A percentile compares a stretch with the other conserved stretches of the same genome.
phyloP scores from a whole-genome alignment of 2,797 vertebrate genomes.

The Darevskia mixta region DNA sequence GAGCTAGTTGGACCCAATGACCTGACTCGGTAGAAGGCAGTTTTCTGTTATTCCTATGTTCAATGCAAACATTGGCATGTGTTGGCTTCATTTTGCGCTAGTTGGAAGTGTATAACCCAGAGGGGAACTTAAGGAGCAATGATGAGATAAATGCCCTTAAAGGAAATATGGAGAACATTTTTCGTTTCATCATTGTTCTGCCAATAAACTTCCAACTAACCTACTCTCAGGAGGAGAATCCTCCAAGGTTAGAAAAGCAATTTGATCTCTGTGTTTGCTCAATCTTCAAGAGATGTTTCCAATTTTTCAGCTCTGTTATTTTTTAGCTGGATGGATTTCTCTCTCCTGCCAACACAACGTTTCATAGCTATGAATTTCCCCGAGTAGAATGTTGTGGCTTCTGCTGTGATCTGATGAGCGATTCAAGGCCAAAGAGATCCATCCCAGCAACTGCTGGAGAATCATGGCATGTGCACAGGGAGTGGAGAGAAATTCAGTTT shows the following conservation, averaged over 20 bases:
- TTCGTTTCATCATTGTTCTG: slow-evolving; percentile 58
- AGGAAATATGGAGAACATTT: slow-evolving; percentile 27
- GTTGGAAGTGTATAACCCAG: background rate
- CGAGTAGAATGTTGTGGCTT: slow-evolving; percentile 47
- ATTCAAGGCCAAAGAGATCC: slow-evolving; percentile 51
- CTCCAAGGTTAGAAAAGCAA: slow-evolving; percentile 50
- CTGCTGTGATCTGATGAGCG: slow-evolving; percentile 60
- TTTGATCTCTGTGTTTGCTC: slow-evolving; percentile 63
- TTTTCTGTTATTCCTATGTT: background rate
- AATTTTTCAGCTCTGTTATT: slow-evolving; percentile 64
- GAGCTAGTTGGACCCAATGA: no score
- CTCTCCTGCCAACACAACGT: slow-evolving; percentile 55
- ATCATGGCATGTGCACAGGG: background rate
- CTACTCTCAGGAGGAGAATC: slow-evolving; percentile 44
- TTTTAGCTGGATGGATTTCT: slow-evolving; percentile 45
- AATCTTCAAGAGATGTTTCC: slow-evolving; percentile 59
- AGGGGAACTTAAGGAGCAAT: slow-evolving; percentile 48
- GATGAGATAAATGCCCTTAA: slow-evolving; percentile 61
- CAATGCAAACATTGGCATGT: background rate
- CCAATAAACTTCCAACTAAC: slow-evolving; percentile 40
- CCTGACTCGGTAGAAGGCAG: background rate
- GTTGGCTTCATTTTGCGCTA: background rate
- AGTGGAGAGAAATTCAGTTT: no score
- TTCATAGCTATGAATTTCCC: slow-evolving; percentile 59
- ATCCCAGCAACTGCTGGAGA: background rate